Evolutionary conservation across 2,888 invertebrate genomes (phyloP), one percentile per base, ranked within the genome.

Genomic region (Aricia artaxerxes): DNA sequence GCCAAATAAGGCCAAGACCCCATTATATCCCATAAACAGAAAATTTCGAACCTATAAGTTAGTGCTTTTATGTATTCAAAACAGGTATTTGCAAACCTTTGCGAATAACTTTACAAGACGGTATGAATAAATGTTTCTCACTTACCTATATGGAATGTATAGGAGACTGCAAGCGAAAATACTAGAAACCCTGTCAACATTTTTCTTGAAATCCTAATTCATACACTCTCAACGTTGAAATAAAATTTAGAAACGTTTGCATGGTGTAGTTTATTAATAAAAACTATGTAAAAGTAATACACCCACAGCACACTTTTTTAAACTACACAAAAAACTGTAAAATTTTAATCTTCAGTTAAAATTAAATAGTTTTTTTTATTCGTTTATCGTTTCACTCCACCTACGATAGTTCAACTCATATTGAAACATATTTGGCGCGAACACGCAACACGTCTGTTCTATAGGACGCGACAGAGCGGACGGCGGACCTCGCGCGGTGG

Each of bases 141-240:
- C 92, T 92, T 84, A 93, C 93, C 93, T 82, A 86, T 85, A 81
- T 89, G 88, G 84, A 92, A 86, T 86, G 88, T 84, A 82, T 90
- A 86, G 80, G 89, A 85, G 83, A 91, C 84, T 83, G 91, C 84
- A 83, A 90, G 84, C 85, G 87, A 89, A 86, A 88, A 85, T 87
- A 90, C 88, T 85, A 92, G 82, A 82, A 88, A 89, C 88, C 90
- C 92, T 86, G 88, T 92, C 86, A 93, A 91, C 94, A 94, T 94
- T 89, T 90, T 94, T 87, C 86, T 84, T 89, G 86, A 85, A 87
- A 85, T 88, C 87, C 86, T 81, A 88, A 88, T 87, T 86, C 87
- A 84, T 86, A 87, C 87, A 88, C 90, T 90, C 88, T 87, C 82
- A 86, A 87, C 84, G 86, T 87, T 84, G 84, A 87, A 84, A 88